phyloP scores from a whole-genome alignment of 2,888 invertebrate species.

The Drosophila ezoana region DNA sequence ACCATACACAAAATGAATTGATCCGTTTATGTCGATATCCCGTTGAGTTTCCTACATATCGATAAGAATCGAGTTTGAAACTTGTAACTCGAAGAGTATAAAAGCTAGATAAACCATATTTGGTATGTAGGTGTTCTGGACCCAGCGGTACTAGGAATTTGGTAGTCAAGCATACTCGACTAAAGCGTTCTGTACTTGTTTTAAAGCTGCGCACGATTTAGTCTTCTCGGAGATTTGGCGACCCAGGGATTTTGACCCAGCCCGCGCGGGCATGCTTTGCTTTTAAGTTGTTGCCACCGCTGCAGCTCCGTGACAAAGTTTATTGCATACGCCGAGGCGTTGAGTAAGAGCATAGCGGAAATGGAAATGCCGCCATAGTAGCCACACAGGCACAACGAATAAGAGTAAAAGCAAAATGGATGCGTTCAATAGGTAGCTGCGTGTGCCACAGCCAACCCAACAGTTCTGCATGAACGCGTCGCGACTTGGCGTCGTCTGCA shows the following conservation, averaged over 20 bases:
- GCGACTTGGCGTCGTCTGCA: slow-evolving; percentile 76
- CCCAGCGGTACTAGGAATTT: no score
- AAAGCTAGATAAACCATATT: no score
- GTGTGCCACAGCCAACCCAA: slow-evolving; percentile 8
- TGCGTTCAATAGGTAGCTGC: slow-evolving; percentile 59
- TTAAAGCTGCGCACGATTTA: slow-evolving; percentile 57
- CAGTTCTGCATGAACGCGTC: slow-evolving; percentile 61
- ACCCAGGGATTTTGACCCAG: not conserved
- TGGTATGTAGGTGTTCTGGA: no score
- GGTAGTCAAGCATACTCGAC: no score
- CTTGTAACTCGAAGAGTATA: no score
- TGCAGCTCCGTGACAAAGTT: slow-evolving; percentile 42
- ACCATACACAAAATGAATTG: no score
- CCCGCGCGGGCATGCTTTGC: slow-evolving; percentile 8
- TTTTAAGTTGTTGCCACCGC: slow-evolving; percentile 4
- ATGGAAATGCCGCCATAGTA: slow-evolving; percentile 50
- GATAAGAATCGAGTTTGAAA: no score
- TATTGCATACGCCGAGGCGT: slow-evolving; percentile 69
- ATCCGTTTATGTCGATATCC: no score
- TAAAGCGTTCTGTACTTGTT: slow-evolving; percentile 24
- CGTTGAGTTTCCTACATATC: no score
- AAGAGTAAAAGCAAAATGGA: slow-evolving; percentile 51
- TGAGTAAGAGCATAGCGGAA: slow-evolving; percentile 63
- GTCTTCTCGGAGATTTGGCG: slow-evolving; percentile 28
- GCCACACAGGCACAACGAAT: slow-evolving; percentile 31